Evolutionary conservation across 2,113 vertebrate species (phyloP).

Genomic region (Mustela nigripes): DNA sequence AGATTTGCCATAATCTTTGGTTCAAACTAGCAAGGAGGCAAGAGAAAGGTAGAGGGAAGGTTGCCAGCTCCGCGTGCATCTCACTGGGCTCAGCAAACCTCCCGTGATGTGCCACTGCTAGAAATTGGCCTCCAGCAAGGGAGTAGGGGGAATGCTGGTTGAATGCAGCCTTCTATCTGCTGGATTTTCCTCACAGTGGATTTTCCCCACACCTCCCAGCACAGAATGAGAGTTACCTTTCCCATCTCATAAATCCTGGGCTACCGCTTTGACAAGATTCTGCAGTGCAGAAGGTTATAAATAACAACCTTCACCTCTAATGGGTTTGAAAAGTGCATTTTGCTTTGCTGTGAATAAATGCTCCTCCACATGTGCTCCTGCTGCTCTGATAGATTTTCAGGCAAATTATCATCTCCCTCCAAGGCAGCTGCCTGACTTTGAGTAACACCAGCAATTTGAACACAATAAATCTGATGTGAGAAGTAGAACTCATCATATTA

Average conservation of each 20-base stretch:
- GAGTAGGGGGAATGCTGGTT: neutral
- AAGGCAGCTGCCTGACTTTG: neutral
- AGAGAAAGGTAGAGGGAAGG: neutral
- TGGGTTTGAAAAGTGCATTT: neutral
- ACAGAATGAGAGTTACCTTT: neutral
- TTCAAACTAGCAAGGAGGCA: neutral
- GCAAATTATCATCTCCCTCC: neutral
- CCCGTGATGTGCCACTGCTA: neutral
- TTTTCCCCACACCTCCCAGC: neutral
- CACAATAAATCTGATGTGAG: neutral
- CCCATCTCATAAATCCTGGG: neutral
- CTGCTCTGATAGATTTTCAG: neutral
- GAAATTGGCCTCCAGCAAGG: neutral
- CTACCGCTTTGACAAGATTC: neutral
- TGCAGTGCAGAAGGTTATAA: slow-evolving; percentile 32
- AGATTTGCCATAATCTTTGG: neutral
- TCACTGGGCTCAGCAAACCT: neutral
- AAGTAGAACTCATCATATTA: neutral
- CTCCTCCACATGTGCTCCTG: neutral
- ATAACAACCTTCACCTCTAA: neutral
- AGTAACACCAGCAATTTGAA: neutral
- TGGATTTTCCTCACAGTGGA: neutral
- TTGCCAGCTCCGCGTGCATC: neutral
- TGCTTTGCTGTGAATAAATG: neutral
- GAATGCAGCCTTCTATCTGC: neutral